These are phyloP conservation scores for Acromyrmex echinatior DNA, from an alignment of 1,140 invertebrate genomes.

Conservation along the genomic window DNA sequence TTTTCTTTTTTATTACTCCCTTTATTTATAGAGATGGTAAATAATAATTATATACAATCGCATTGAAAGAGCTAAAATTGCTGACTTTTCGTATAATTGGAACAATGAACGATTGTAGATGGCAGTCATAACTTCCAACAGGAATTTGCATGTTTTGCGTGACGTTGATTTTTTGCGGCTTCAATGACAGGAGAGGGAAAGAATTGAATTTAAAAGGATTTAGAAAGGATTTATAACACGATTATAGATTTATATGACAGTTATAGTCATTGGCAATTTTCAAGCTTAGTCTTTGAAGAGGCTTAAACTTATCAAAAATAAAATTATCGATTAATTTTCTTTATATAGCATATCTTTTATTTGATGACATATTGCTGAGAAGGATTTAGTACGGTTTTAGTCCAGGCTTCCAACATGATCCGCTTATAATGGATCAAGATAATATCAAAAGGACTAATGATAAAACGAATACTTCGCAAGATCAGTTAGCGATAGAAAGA, in stretches of 20 bases:
- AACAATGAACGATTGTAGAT: conserved; percentile 22
- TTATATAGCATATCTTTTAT: conserved; percentile 4
- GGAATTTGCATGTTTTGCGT: conserved; percentile 43
- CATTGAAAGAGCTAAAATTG: neutral
- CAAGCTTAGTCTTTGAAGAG: neutral
- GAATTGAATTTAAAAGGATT: conserved; percentile 23
- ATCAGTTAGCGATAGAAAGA: neutral
- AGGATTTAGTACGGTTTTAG: neutral
- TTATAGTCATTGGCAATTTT: conserved; percentile 17
- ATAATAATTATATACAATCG: neutral
- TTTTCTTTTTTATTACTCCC: neutral
- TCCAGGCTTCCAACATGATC: neutral
- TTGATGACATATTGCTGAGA: conserved; percentile 28
- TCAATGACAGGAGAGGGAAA: conserved; percentile 12
- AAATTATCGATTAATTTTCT: conserved; percentile 30
- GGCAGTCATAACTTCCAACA: neutral
- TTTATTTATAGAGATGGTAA: neutral
- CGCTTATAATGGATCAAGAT: conserved; percentile 21
- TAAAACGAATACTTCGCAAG: conserved; percentile 6
- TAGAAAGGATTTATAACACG: conserved; percentile 24
- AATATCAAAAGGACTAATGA: conserved; percentile 8
- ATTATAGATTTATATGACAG: conserved; percentile 22
- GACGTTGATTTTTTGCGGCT: conserved; percentile 43
- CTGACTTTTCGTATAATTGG: neutral
- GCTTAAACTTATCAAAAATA: conserved; percentile 19